Base-by-base conservation (phyloP, 2,797 vertebrate genomes). In the Characodon lateralis region DNA sequence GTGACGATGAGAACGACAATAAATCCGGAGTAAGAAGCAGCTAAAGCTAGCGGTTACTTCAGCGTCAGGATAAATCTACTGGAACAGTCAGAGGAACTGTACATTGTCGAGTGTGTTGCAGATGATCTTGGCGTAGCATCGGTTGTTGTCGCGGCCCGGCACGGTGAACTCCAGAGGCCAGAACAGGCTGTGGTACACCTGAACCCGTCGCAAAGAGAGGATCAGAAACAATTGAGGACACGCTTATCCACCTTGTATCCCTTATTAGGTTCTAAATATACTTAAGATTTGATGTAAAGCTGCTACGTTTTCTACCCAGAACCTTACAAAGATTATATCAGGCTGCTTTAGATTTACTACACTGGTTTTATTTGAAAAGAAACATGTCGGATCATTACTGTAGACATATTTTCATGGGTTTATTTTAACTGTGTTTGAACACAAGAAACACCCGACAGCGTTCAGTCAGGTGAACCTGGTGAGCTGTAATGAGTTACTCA, bases 161-260 rank as follows among this genome's bases (percentile, higher is more conserved):
- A 99, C 83, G 0, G 97, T 97, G 96, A 96, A 99, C 89, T 99
- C 98, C 85, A 99, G 95, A 24, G 98, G 98, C 98, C 97, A 99
- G 87, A 98, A 98, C 51, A 97, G 89, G 83, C 91, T 97, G 91
- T 99, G 98, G 92, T 92, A 99, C 50, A 99, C 93, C 98, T 99
- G 85, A 75, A 71, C 7, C 75, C 0, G 53, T 7, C 20, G 22
- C 22, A 13, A 46, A 69, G 26, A 3, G 1, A 8, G 8, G 35
- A 22, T 41, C 9, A 66, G 10, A 43, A 9, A 66, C 63, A 24
- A 58, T 26, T 14, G 12, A 5, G n/a, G 46, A 48, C 8, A 48
- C 46, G 12, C 2, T 48, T 48, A 12, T 10, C 8, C 10, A 48
- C 9, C 46, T 0, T 48, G 9, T 48, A 12, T 12, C 26, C 58